A percentile compares a stretch with the other conserved stretches of the same genome.
phyloP scores from a whole-genome alignment of 2,797 vertebrate genomes.

The Lagodon rhomboides region DNA sequence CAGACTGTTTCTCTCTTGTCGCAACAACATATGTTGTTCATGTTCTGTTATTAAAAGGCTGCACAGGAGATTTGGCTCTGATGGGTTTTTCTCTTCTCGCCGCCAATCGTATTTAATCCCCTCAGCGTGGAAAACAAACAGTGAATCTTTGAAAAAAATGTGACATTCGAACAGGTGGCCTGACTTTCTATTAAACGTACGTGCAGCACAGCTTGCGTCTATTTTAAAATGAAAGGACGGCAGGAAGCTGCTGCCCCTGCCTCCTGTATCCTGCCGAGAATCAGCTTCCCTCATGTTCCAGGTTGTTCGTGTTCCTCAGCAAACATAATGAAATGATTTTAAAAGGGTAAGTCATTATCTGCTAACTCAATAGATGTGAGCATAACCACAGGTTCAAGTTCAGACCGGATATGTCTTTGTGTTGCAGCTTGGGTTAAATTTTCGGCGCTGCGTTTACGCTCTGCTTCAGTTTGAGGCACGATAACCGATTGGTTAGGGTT shows the following conservation, averaged over 20 bases:
- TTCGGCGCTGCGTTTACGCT: no score
- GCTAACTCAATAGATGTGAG: no score
- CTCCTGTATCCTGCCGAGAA: neutral
- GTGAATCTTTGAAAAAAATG: neutral
- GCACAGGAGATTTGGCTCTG: neutral
- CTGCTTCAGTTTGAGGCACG: no score
- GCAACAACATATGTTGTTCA: neutral
- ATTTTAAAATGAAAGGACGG: neutral
- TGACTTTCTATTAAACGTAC: neutral
- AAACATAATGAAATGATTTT: no score
- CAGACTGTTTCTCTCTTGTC: neutral
- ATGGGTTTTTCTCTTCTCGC: neutral
- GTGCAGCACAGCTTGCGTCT: neutral
- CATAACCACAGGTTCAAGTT: no score
- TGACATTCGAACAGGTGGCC: neutral
- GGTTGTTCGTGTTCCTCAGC: neutral
- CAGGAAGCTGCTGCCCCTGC: neutral
- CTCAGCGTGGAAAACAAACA: neutral
- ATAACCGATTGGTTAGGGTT: no score
- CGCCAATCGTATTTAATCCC: neutral
- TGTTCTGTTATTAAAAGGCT: constrained; percentile 23
- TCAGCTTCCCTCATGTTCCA: neutral
- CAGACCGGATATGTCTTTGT: no score
- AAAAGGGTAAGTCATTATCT: no score
- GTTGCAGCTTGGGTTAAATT: no score